Evolutionary conservation across 2,888 invertebrate species (phyloP), one percentile per base, ranked within the genome.

Genomic region (Synergus laeviventris): DNA sequence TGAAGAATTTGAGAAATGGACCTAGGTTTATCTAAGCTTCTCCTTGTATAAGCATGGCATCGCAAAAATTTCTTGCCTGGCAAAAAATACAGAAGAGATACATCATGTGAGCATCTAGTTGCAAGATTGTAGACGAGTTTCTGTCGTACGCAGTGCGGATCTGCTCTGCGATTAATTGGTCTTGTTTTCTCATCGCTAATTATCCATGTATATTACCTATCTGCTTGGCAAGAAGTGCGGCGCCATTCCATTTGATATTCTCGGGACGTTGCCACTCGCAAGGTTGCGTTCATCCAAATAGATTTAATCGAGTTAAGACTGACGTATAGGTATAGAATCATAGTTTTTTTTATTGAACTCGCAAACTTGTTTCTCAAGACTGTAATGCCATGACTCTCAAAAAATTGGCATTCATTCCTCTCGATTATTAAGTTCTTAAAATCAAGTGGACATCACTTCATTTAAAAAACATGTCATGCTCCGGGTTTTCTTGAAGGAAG

Each of bases 171-270:
- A 70, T 49, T 70, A 70, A 70, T 70, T 70, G 70, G 45, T 70
- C 70, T 70, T 70, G 70, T 70, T 70, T 70, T 70, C 70, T 49
- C 49, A 49, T 70, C 31, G 70, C 70, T 70, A 70, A 70, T 70
- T 70, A 70, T 70, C 70, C 70, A 70, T 70, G 70, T 70, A 70
- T 70, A 70, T 70, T 70, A 45, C 70, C 70, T 49, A 70, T 70
- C 70, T 70, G 31, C 70, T 31, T 70, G 70, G 70, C 70, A 70
- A 70, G 70, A 70, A 70, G 70, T 70, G 49, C 49, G 70, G 70
- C 70, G 70, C 70, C 70, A 49, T 70, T 70, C 70, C 70, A 70
- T 70, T 70, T 49, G 49, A 70, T 70, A 70, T 70, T 70, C 70
- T 70, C 31, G 70, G 36, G 70, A 49, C 45, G 70, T 70, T 70